phyloP scores from a whole-genome alignment of 2,113 vertebrate genomes.

The Amazona vittata region DNA sequence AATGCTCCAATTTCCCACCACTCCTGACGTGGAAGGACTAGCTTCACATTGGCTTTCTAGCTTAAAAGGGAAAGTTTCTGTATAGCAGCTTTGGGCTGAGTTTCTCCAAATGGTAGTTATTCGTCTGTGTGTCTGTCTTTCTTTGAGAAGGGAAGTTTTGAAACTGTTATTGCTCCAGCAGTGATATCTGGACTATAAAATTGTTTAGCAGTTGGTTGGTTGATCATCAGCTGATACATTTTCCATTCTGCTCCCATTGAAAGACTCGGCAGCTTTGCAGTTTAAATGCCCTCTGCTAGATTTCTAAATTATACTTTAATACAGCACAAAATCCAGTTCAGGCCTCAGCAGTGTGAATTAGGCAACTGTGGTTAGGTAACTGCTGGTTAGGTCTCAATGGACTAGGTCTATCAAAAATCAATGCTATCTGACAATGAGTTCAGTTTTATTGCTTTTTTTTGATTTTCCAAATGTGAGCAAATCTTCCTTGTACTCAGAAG shows the following conservation, averaged over 20 bases:
- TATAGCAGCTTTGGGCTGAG: background rate
- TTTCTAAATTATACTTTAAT: background rate
- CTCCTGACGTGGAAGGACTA: background rate
- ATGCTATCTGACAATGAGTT: background rate
- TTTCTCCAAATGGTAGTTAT: background rate
- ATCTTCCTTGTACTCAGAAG: background rate
- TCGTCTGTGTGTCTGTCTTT: fast-evolving
- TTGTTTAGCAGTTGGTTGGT: background rate
- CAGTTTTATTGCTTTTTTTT: background rate
- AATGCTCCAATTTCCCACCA: background rate
- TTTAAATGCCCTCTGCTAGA: background rate
- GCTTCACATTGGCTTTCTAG: background rate
- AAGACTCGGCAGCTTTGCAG: background rate
- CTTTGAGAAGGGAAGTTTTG: background rate
- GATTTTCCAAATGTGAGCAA: background rate
- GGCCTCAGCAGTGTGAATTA: background rate
- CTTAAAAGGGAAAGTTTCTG: background rate
- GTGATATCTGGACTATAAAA: background rate
- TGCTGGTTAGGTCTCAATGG: background rate
- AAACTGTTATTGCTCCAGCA: background rate
- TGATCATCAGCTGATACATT: background rate
- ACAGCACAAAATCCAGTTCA: background rate
- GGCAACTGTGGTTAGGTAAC: background rate
- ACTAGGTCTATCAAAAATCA: background rate
- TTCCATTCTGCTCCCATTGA: background rate